Percentiles rank a stretch among this genome's conserved stretches.
Conservation (phyloP, 2,888 invertebrate genomes). For the Chrysina gloriosa region DNA sequence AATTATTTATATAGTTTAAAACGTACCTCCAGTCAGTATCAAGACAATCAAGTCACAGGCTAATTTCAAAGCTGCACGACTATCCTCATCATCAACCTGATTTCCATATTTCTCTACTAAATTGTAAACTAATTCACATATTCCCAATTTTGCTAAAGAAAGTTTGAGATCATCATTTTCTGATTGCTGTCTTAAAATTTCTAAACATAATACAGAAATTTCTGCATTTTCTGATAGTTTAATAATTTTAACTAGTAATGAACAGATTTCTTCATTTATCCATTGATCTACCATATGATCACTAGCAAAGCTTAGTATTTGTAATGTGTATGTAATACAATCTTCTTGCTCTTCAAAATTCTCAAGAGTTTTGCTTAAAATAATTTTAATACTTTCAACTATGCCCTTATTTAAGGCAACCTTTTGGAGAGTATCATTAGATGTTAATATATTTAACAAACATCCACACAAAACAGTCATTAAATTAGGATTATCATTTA, state of each 20-base stretch:
- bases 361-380: conserved; percentile 67
- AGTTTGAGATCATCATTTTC: conserved; percentile 84
- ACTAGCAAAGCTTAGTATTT: conserved; percentile 72
- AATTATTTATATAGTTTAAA: not conserved
- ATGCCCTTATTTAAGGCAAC: conserved; percentile 69
- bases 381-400: conserved; percentile 67
- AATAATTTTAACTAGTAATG: conserved; percentile 71
- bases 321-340: conserved; percentile 68
- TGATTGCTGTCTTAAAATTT: conserved; percentile 80
- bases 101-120: conserved; percentile 78
- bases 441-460: conserved; percentile 82
- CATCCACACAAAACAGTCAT: conserved; percentile 79
- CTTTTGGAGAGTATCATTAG: conserved; percentile 76
- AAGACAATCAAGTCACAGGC: conserved; percentile 88
- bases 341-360: conserved; percentile 70
- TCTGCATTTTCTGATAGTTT: conserved; percentile 76
- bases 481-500: conserved; percentile 38
- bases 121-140: conserved; percentile 80
- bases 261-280: conserved; percentile 57
- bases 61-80: conserved; percentile 78
- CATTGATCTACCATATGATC: conserved; percentile 72
- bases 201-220: conserved; percentile 80
- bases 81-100: conserved; percentile 73
- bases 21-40: conserved; percentile 84
- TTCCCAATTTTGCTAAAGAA: conserved; percentile 79